phyloP scores from a whole-genome alignment of 2,113 vertebrate genomes.

The Datnioides undecimradiatus region DNA sequence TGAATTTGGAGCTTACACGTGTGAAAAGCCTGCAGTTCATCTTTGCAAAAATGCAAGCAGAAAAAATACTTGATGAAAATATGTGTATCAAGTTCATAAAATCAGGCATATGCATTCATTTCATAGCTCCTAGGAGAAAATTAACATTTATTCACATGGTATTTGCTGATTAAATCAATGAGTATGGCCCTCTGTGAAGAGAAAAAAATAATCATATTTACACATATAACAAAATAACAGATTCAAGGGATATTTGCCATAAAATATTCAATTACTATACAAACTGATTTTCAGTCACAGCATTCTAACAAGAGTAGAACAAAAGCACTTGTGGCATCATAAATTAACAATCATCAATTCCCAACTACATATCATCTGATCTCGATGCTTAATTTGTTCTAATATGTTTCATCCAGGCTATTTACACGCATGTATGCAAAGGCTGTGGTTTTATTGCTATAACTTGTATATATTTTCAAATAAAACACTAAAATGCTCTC shows the following conservation, averaged over 20 bases:
- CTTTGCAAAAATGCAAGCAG: conserved; percentile 2
- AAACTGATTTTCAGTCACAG: conserved; percentile 80
- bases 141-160: conserved; percentile 26
- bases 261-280: conserved; percentile 78
- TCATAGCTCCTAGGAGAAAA: conserved; percentile 23
- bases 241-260: conserved; percentile 66
- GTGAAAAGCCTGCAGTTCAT: conserved; percentile 22
- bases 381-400: conserved; percentile 64
- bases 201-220: conserved; percentile 70
- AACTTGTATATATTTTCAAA: conserved; percentile 37
- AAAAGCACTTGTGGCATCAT: conserved; percentile 78
- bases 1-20: conserved; percentile 20
- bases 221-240: conserved; percentile 73
- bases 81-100: conserved; percentile 3
- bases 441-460: conserved; percentile 54
- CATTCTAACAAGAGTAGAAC: conserved; percentile 72
- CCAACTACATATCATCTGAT: conserved; percentile 62
- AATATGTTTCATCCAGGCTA: conserved; percentile 55
- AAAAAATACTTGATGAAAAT: conserved; percentile 13
- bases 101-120: conserved; percentile 27
- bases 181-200: conserved; percentile 30
- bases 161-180: conserved; percentile 34
- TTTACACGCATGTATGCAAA: conserved; percentile 68
- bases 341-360: conserved; percentile 79
- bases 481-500: conserved; percentile 34